A percentile compares a stretch with the other conserved stretches of the same genome.
Evolutionary conservation across 2,888 invertebrate genomes (phyloP).

Genomic region (Ichneumoninae sp.): DNA sequence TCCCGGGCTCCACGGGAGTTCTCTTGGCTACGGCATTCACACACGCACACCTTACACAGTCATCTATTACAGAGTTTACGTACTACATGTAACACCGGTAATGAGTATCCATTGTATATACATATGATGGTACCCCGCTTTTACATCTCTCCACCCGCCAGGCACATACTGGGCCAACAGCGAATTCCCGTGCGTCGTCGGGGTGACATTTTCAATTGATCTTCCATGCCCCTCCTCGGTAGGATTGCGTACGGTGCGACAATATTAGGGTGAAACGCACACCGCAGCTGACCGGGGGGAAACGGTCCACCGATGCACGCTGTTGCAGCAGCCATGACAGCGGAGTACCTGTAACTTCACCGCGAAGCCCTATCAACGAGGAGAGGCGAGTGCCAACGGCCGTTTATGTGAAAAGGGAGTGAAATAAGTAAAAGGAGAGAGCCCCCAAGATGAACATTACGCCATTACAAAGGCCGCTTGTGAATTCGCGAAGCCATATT

Average conservation of each 20-base stretch:
- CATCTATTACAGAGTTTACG: slow-evolving; percentile 21
- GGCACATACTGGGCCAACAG: background rate
- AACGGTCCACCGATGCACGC: background rate
- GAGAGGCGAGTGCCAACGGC: background rate
- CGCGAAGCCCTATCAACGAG: background rate
- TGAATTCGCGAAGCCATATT: background rate
- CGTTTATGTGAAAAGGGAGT: background rate
- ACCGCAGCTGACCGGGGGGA: background rate
- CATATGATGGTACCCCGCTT: background rate
- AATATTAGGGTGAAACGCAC: slow-evolving; percentile 39
- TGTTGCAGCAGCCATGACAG: background rate
- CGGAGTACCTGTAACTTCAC: background rate
- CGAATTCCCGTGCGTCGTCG: background rate
- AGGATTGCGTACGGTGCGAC: slow-evolving; percentile 34
- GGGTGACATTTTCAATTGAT: slow-evolving; percentile 45
- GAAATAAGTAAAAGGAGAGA: background rate
- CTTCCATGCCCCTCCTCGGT: slow-evolving; percentile 27
- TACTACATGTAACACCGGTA: background rate
- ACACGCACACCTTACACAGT: slow-evolving; percentile 3
- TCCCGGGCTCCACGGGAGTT: slow-evolving; percentile 14
- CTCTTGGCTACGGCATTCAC: slow-evolving; percentile 21
- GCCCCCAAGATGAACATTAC: slow-evolving; percentile 10
- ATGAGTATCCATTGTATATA: slow-evolving; percentile 11
- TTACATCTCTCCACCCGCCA: background rate
- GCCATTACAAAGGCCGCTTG: slow-evolving; percentile 3